phyloP scores from a whole-genome alignment of 2,888 invertebrate genomes.

The Oeneis ivallda region DNA sequence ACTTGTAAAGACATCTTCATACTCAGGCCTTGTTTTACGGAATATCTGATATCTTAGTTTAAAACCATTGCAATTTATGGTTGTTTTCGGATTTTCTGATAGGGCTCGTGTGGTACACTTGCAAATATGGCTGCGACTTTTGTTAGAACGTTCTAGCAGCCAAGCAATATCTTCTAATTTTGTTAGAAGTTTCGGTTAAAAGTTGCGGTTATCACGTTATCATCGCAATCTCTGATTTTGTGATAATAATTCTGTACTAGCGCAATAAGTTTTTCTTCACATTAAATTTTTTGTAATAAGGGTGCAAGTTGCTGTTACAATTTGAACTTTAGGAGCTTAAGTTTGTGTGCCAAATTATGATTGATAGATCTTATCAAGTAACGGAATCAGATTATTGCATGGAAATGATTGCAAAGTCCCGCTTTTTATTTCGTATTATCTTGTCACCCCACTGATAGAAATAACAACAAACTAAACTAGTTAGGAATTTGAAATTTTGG shows the following conservation, averaged over 20 bases:
- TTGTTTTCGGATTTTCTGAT: not conserved
- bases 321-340: not conserved
- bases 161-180: not conserved
- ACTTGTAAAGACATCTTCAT: conserved; percentile 50
- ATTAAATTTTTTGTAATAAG: not conserved
- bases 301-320: not conserved
- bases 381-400: conserved; percentile 21
- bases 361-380: not conserved
- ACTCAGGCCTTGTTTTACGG: conserved; percentile 34
- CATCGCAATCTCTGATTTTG: too few species aligned
- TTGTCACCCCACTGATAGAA: conserved; percentile 47
- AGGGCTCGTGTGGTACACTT: not conserved
- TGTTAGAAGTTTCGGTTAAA: not conserved
- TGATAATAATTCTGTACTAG: too few species aligned
- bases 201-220: too few species aligned
- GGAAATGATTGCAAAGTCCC: conserved; percentile 43
- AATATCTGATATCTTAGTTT: not conserved
- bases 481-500: too few species aligned
- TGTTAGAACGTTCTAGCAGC: too few species aligned
- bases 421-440: conserved; percentile 36
- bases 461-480: too few species aligned
- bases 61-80: not conserved
- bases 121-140: not conserved
- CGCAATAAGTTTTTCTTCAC: too few species aligned
- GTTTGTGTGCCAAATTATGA: not conserved